These are phyloP conservation scores for Lucinisca nassula DNA, from an alignment of 2,888 invertebrate genomes.

Conservation along the genomic window DNA sequence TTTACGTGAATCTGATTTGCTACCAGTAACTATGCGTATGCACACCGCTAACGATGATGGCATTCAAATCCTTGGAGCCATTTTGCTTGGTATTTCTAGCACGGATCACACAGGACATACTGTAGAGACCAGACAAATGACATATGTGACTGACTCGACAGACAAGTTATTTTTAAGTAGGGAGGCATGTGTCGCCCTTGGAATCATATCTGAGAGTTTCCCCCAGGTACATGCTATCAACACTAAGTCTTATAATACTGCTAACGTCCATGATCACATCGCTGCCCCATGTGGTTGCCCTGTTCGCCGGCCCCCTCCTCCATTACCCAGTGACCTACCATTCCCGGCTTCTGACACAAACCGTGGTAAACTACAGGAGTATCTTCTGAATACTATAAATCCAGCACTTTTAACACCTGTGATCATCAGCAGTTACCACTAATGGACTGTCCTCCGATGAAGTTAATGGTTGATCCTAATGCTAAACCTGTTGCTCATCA, in stretches of 20 bases:
- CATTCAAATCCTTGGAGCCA: conserved; percentile 76
- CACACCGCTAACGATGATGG: conserved; percentile 74
- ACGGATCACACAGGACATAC: conserved; percentile 2
- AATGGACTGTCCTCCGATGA: conserved; percentile 48
- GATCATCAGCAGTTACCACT: conserved; percentile 68
- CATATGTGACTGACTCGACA: conserved; percentile 74
- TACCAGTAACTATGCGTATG: conserved; percentile 78
- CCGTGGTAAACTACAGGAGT: conserved; percentile 54
- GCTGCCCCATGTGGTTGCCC: conserved; percentile 38
- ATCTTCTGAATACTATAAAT: conserved; percentile 67
- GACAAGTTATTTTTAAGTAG: conserved; percentile 74
- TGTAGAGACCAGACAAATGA: conserved; percentile 73
- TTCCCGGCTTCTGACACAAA: conserved; percentile 68
- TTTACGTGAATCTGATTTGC: conserved; percentile 62
- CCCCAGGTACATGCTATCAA: conserved; percentile 36
- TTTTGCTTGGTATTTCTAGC: conserved; percentile 69
- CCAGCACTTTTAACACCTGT: conserved; percentile 79
- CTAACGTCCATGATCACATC: neutral
- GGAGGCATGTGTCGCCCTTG: conserved; percentile 73
- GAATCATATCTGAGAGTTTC: conserved; percentile 70
- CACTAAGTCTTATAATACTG: neutral
- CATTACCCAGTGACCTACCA: conserved; percentile 41
- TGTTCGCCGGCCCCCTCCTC: conserved; percentile 10
- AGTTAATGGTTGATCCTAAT: conserved; percentile 72
- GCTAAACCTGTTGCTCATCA: conserved; percentile 74